Evolutionary conservation across 1,140 invertebrate genomes (phyloP), one percentile per base, ranked within the genome.

Genomic region (Drosophila gunungcola): DNA sequence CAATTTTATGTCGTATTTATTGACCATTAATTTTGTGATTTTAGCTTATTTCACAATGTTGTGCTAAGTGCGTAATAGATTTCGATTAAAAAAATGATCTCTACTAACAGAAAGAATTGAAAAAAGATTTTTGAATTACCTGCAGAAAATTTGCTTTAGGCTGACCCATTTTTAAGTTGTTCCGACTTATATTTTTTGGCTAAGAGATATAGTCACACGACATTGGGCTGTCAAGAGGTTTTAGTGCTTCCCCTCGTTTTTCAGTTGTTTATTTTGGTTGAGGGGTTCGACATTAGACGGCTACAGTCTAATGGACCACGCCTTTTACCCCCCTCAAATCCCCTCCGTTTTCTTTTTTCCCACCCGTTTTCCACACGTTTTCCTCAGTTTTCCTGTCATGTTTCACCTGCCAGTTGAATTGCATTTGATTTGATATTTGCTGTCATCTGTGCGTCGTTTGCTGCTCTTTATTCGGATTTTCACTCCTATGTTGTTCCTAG

Each of bases 401-500:
- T 62, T 54, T 57, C 80, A 84, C 58, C 81, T 85, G 82, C 48
- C 82, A 74, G 58, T 52, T 62, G 45, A 80, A 85, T 80, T 80
- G 77, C 77, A 84, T 83, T 83, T 83, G 72, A 85, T 84, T 80
- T 80, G 56, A 73, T 80, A 83, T 83, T 82, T 83, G 56, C 42
- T 63, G 70, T 74, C 60, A 55, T 65, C 51, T 45, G 69, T 73
- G 67, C 68, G 67, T 72, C 46, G 54, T 43, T 60, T 34, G 65
- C 29, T 70, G 39, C 38, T 54, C 16, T 57, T 60, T 56, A 27
- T 25, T 49, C 12, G 21, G 25, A 29, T 73, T 64, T 62, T 42
- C 10, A 55, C 57, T 54, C 38, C 43, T 42, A 41, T 76, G 53
- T 60, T 52, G 41, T 76, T 74, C 41, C 42, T 52, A 34, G 56